These are phyloP conservation scores for Hemiprocne comata DNA, from an alignment of 2,113 vertebrate genomes.

Conservation along the genomic window DNA sequence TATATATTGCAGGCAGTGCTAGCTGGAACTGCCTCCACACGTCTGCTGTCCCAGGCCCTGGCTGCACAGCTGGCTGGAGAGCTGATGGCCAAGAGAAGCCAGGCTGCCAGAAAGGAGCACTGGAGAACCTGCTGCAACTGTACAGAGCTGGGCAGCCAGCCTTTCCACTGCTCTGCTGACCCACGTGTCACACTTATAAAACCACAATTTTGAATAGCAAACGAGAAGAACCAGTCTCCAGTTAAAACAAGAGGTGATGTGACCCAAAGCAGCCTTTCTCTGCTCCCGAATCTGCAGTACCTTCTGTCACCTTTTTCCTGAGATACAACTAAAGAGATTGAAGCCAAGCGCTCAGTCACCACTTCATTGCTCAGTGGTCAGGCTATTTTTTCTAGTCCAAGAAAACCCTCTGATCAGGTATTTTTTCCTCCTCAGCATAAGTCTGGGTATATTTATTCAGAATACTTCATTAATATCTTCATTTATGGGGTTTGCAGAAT, in stretches of 20 bases:
- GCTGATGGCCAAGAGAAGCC: not conserved
- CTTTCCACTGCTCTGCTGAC: not conserved
- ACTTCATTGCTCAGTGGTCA: not conserved
- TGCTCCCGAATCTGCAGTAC: not conserved
- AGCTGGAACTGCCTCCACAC: not conserved
- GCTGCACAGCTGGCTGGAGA: not conserved
- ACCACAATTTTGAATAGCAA: not conserved
- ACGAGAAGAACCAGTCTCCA: not conserved
- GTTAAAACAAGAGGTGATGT: not conserved
- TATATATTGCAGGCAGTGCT: not conserved
- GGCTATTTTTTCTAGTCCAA: not conserved
- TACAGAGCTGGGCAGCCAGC: not conserved
- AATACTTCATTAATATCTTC: not conserved
- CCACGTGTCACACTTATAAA: not conserved
- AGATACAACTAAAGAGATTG: not conserved
- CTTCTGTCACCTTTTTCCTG: not conserved
- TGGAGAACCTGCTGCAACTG: fast-evolving
- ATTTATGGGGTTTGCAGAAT: not conserved
- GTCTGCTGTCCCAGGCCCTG: fast-evolving
- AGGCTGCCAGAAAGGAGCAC: not conserved
- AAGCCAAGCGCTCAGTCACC: not conserved
- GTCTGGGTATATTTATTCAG: not conserved
- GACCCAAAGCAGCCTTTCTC: not conserved
- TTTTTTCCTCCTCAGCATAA: not conserved
- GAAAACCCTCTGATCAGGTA: not conserved